A percentile compares a stretch with the other conserved stretches of the same genome.
phyloP scores from a whole-genome alignment of 2,888 invertebrate species.

The Lysandra coridon region DNA sequence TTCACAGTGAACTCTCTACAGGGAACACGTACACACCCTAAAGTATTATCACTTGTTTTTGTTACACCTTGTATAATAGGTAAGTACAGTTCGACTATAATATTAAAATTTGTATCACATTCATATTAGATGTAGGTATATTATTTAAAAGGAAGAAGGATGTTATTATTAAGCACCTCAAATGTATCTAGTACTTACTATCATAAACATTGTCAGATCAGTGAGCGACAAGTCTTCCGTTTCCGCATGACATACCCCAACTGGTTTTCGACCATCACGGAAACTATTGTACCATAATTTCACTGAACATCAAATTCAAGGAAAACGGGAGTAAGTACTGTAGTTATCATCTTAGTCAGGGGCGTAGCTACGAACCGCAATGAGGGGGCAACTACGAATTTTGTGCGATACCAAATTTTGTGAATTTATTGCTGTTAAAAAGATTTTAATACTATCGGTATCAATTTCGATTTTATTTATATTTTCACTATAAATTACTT shows the following conservation, averaged over 20 bases:
- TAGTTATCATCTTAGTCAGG: not conserved
- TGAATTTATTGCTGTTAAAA: not conserved
- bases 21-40: no score
- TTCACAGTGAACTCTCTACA: no score
- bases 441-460: not conserved
- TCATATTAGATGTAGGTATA: no score
- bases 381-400: not conserved
- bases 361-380: not conserved
- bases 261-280: conserved; percentile 12
- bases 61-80: no score
- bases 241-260: not conserved
- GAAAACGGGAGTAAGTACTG: not conserved
- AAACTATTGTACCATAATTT: not conserved
- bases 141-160: no score
- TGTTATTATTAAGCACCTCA: no score
- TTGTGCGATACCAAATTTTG: not conserved
- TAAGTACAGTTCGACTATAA: no score
- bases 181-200: no score
- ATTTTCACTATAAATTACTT: not conserved
- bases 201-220: not conserved
- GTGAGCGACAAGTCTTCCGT: not conserved
- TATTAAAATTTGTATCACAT: no score
- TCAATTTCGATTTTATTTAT: not conserved
- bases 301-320: conserved; percentile 9
- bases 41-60: no score